These are phyloP conservation scores for Emys orbicularis DNA, from an alignment of 2,797 vertebrate genomes.

Conservation along the genomic window DNA sequence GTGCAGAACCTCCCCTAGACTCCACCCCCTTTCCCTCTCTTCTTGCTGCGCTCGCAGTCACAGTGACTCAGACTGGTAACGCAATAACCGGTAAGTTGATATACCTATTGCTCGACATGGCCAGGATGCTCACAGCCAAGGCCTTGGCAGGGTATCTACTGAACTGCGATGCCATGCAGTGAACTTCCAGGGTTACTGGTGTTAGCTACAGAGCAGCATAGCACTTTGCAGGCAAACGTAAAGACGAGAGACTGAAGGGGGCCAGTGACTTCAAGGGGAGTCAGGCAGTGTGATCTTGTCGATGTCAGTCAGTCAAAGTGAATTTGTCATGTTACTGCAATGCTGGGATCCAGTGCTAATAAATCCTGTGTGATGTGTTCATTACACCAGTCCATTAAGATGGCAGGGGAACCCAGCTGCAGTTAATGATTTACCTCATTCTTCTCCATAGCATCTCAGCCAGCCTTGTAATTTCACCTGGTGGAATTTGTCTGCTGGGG, in stretches of 20 bases:
- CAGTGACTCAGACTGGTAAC: background rate
- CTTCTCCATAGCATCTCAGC: background rate
- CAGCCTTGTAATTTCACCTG: background rate
- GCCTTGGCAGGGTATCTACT: background rate
- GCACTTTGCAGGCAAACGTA: background rate
- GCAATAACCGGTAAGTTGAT: background rate
- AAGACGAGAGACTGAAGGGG: background rate
- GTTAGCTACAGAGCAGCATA: background rate
- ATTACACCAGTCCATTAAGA: background rate
- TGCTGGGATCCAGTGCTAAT: background rate
- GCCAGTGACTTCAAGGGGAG: background rate
- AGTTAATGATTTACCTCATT: background rate
- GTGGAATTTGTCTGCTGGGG: background rate
- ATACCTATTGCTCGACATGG: background rate
- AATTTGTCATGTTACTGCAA: background rate
- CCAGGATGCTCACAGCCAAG: background rate
- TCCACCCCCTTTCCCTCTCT: background rate
- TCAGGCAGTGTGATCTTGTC: background rate
- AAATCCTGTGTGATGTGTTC: background rate
- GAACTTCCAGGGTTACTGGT: background rate
- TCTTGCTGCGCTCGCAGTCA: background rate
- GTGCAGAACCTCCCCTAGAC: background rate
- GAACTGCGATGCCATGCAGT: background rate
- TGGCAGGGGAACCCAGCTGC: background rate
- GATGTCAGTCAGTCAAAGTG: background rate